phyloP scores from a whole-genome alignment of 2,113 vertebrate genomes.

The Xiphias gladius region DNA sequence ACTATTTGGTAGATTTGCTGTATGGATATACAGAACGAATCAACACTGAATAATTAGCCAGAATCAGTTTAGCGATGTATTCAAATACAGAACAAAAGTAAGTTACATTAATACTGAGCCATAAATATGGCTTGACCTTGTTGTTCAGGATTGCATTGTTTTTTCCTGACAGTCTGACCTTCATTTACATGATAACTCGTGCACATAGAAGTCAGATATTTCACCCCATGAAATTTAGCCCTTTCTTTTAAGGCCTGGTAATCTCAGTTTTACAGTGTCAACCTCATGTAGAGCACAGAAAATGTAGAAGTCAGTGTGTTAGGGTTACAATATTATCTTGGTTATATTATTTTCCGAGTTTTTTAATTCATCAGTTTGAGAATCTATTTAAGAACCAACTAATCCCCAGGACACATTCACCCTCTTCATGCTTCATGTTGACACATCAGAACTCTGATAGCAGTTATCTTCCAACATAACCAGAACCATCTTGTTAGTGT shows the following conservation, averaged over 20 bases:
- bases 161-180: neutral
- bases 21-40: no score
- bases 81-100: neutral
- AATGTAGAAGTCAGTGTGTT: neutral
- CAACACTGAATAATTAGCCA: no score
- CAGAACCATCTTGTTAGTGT: conserved; percentile 49
- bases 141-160: neutral
- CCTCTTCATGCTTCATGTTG: conserved; percentile 6
- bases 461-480: conserved; percentile 58
- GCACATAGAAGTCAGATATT: neutral
- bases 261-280: neutral
- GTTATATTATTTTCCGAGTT: neutral
- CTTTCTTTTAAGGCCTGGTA: neutral
- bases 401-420: neutral
- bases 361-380: neutral
- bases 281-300: neutral
- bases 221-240: conserved; percentile 11
- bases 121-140: neutral
- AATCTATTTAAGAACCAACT: neutral
- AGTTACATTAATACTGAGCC: neutral
- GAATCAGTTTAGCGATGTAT: neutral
- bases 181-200: neutral
- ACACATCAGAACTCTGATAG: conserved; percentile 40
- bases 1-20: no score
- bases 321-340: neutral